phyloP scores from a whole-genome alignment of 1,140 invertebrate species.

The Brachionus calyciflorus region DNA sequence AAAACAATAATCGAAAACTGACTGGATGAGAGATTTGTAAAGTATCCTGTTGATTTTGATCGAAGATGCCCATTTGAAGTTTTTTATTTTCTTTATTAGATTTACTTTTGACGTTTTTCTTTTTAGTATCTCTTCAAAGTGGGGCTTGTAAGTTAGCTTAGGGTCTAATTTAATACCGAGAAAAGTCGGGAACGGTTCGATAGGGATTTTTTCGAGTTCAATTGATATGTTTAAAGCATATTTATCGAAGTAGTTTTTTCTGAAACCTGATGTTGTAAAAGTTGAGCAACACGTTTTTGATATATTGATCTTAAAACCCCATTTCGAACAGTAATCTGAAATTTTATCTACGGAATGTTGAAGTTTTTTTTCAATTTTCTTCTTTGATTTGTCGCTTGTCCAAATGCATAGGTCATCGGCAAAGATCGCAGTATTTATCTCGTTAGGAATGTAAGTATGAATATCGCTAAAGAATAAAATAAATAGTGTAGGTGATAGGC shows the following conservation, averaged over 20 bases:
- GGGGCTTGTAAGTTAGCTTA: background rate
- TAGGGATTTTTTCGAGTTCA: background rate
- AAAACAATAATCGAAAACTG: background rate
- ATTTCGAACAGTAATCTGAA: background rate
- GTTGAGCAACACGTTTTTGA: background rate
- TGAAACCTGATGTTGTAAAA: background rate
- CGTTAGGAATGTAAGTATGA: too few species aligned
- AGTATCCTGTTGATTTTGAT: background rate
- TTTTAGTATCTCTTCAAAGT: background rate
- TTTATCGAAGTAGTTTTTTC: background rate
- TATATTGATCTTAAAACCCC: background rate
- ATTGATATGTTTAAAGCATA: background rate
- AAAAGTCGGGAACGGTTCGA: background rate
- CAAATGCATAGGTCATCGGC: too few species aligned
- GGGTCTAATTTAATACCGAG: background rate
- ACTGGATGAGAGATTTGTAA: background rate
- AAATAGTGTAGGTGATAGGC: background rate
- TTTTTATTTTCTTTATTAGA: background rate
- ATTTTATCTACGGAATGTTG: too few species aligned
- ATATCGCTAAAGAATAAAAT: background rate
- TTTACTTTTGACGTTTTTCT: background rate
- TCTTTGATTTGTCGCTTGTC: too few species aligned
- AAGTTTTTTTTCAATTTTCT: too few species aligned
- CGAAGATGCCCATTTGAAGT: background rate
- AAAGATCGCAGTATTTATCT: too few species aligned